Conservation (phyloP, 2,888 invertebrate genomes). For the Notodonta dromedarius region DNA sequence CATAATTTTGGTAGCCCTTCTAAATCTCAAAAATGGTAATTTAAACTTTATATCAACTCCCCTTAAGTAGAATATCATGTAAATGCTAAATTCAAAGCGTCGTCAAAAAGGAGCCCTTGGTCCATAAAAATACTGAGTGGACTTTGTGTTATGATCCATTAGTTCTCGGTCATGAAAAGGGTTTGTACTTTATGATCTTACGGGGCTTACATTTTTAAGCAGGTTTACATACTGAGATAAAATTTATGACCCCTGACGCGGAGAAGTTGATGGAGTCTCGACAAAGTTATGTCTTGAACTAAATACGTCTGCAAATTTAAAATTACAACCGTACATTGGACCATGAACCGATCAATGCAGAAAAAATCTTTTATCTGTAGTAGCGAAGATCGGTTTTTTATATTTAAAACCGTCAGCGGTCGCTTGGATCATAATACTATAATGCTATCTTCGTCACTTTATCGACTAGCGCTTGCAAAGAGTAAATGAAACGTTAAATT, state of each 20-base stretch:
- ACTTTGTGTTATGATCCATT: slow-evolving; percentile 39
- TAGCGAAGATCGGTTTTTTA: neutral
- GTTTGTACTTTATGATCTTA: slow-evolving; percentile 31
- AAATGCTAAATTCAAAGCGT: slow-evolving; percentile 10
- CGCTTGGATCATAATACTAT: neutral
- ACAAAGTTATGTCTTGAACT: neutral
- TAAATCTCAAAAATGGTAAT: slow-evolving; percentile 4
- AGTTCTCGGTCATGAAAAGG: slow-evolving; percentile 35
- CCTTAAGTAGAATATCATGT: slow-evolving; percentile 4
- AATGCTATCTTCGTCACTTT: neutral
- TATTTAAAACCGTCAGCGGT: neutral
- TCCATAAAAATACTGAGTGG: slow-evolving; percentile 26
- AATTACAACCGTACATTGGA: neutral
- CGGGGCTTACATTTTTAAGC: slow-evolving; percentile 30
- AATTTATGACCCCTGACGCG: slow-evolving; percentile 13
- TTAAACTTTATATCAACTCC: slow-evolving; percentile 7
- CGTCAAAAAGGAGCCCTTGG: slow-evolving; percentile 13
- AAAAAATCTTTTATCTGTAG: neutral
- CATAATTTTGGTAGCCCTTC: slow-evolving; percentile 6
- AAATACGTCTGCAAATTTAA: neutral
- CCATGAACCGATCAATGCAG: neutral
- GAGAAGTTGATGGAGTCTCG: neutral
- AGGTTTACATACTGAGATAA: slow-evolving; percentile 18
- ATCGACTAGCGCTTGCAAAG: neutral
- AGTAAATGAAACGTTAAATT: neutral